These are phyloP conservation scores for Idaea straminata DNA, from an alignment of 2,888 invertebrate genomes.

Conservation along the genomic window DNA sequence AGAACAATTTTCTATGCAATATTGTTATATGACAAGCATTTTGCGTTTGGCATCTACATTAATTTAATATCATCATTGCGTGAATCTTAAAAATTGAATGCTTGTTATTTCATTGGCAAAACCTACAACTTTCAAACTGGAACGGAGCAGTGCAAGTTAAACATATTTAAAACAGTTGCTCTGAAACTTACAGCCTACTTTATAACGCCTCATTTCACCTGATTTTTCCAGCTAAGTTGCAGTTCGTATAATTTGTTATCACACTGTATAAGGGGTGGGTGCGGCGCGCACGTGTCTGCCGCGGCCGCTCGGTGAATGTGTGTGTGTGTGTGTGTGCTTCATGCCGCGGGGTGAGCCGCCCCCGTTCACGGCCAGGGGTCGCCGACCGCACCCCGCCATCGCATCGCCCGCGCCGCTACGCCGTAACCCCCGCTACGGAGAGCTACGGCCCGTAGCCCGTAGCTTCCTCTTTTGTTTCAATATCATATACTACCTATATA, in stretches of 20 bases:
- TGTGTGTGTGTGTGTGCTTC: slow-evolving; percentile 18
- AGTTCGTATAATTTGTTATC: neutral
- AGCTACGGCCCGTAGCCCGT: slow-evolving; percentile 61
- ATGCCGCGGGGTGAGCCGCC: slow-evolving; percentile 45
- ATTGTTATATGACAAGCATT: too few species aligned
- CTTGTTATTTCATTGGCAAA: too few species aligned
- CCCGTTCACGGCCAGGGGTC: slow-evolving; percentile 80
- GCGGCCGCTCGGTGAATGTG: slow-evolving; percentile 26
- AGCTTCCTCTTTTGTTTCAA: slow-evolving; percentile 70
- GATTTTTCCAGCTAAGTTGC: neutral
- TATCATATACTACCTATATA: slow-evolving; percentile 22
- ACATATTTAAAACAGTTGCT: too few species aligned
- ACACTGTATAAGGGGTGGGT: slow-evolving; percentile 31
- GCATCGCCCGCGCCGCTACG: slow-evolving; percentile 27
- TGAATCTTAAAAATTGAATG: too few species aligned
- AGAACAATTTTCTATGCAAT: too few species aligned
- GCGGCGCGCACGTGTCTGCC: slow-evolving; percentile 58
- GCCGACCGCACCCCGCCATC: slow-evolving; percentile 77
- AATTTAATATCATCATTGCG: too few species aligned
- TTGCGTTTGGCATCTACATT: too few species aligned
- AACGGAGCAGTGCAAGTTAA: too few species aligned
- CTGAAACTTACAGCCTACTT: too few species aligned
- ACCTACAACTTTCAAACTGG: too few species aligned
- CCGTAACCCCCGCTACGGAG: slow-evolving; percentile 67
- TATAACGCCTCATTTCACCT: too few species aligned